Evolutionary conservation across 2,797 vertebrate species (phyloP), one percentile per base, ranked within the genome.

Genomic region (Hydrolagus colliei): DNA sequence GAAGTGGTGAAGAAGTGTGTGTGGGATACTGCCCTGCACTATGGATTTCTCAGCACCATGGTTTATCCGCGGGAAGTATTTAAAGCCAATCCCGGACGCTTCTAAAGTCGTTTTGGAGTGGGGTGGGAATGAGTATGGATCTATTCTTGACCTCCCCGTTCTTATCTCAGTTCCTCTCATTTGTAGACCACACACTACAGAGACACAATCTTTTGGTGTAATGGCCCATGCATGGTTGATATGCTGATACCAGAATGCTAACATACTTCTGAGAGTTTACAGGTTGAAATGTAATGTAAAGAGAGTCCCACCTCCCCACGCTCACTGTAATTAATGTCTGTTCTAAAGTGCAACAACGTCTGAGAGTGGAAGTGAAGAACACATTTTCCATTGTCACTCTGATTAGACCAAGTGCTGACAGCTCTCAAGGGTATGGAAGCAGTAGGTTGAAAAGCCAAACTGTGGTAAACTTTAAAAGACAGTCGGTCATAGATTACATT

Each of bases 391-490:
- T 52, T 52, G 41, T 52, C 6, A 52, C 41, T 52, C 41, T 52
- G 6, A 52, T 52, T 52, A 3, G 41, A 52, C 41, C 41, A 52
- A 52, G 67, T 68, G 68, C 65, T 41, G 65, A 84, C 32, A 68
- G 16, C 79, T 84, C 32, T 71, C 67, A 68, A 74, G 32, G 68
- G 79, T 71, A 84, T 84, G 52, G 65, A 52, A 12, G 79, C 79
- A 84, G 79, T 84, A 67, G 63, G 79, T 67, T 68, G 41, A 84
- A 84, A 84, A 63, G 79, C 79, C 68, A 35, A 84, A 84, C 67
- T 84, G 79, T 84, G 79, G 65, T 84, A 84, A 84, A 84, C 65
- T 84, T 84, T 52, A 84, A 84, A 84, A 63, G 63, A 68, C 27
- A 6, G 41, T 84, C 79, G 41, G 41, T 84, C 79, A 84, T 68